Conservation (phyloP, 2,888 invertebrate genomes). For the Chrysopilus asiliformis region DNA sequence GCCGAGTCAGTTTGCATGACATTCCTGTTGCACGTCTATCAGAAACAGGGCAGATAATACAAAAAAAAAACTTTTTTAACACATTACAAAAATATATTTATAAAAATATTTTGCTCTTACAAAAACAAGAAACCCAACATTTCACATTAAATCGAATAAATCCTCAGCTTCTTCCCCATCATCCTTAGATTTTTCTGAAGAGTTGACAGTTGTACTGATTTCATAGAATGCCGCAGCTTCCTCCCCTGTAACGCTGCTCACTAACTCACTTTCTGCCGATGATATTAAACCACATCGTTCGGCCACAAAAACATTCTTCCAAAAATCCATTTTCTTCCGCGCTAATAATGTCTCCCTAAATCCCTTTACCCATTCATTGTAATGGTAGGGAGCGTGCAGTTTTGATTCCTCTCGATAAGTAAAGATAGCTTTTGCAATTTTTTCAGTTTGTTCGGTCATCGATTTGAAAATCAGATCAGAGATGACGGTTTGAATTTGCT, state of each 20-base stretch:
- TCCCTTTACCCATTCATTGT: conserved; percentile 29
- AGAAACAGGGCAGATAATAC: too few relatives aligned
- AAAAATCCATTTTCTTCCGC: conserved; percentile 24
- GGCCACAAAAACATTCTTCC: conserved; percentile 26
- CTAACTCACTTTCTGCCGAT: conserved; percentile 8
- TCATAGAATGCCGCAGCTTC: conserved; percentile 12
- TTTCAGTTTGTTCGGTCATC: conserved; percentile 20
- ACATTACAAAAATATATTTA: too few relatives aligned
- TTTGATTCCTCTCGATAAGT: conserved; percentile 35
- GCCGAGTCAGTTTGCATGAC: too few relatives aligned
- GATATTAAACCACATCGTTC: conserved; percentile 23
- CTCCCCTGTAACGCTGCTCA: conserved; percentile 8
- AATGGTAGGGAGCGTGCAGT: conserved; percentile 24
- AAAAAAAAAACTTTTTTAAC: too few relatives aligned
- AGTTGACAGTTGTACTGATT: conserved; percentile 1
- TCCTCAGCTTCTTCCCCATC: conserved; percentile 11
- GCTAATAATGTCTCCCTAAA: conserved; percentile 25
- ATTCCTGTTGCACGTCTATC: too few relatives aligned
- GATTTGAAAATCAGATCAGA: conserved; percentile 24
- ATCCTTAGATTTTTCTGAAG: background rate
- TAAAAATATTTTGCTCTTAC: background rate
- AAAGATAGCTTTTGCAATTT: conserved; percentile 23
- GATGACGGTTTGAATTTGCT: conserved; percentile 27
- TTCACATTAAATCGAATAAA: conserved; percentile 13
- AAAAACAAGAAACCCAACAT: background rate